Evolutionary conservation across 2,113 vertebrate genomes (phyloP).

Genomic region (Salvelinus alpinus): DNA sequence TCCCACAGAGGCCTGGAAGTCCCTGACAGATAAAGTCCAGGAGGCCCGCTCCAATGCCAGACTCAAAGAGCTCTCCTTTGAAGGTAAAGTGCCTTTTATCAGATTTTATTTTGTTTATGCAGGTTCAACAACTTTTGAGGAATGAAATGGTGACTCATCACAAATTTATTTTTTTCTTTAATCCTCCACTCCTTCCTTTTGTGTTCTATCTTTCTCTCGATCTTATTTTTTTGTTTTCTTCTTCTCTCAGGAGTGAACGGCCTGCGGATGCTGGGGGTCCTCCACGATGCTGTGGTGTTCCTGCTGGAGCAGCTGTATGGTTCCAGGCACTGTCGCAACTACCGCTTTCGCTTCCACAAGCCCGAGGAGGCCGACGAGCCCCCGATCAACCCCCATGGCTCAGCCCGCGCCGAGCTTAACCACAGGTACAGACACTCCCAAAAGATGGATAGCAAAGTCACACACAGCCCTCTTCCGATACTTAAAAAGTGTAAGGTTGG

Average conservation of each 20-base stretch:
- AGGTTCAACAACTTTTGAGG: too few species aligned
- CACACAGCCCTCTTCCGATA: too few species aligned
- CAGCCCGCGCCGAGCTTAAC: conserved; percentile 89
- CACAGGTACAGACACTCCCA: conserved; percentile 76
- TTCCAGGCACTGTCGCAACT: conserved; percentile 90
- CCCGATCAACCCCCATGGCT: conserved; percentile 92
- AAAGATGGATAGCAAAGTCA: too few species aligned
- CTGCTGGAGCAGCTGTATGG: conserved; percentile 94
- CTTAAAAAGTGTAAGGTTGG: too few species aligned
- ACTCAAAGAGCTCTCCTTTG: conserved; percentile 93
- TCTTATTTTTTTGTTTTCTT: neutral
- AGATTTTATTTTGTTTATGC: too few species aligned
- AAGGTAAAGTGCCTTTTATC: conserved; percentile 73
- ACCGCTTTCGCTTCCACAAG: conserved; percentile 95
- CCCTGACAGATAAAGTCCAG: conserved; percentile 93
- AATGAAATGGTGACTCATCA: too few species aligned
- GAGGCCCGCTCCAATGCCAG: conserved; percentile 93
- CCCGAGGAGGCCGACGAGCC: conserved; percentile 89
- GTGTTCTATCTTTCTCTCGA: too few species aligned
- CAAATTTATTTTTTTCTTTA: too few species aligned
- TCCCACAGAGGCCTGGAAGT: conserved; percentile 94
- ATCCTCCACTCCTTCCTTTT: too few species aligned
- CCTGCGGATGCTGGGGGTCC: conserved; percentile 91
- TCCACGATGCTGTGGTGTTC: conserved; percentile 94
- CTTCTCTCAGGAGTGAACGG: conserved; percentile 84